These are phyloP conservation scores for Lytechinus variegatus DNA, from an alignment of 35 echinoderm and acorn worm genomes.

Conservation along the genomic window DNA sequence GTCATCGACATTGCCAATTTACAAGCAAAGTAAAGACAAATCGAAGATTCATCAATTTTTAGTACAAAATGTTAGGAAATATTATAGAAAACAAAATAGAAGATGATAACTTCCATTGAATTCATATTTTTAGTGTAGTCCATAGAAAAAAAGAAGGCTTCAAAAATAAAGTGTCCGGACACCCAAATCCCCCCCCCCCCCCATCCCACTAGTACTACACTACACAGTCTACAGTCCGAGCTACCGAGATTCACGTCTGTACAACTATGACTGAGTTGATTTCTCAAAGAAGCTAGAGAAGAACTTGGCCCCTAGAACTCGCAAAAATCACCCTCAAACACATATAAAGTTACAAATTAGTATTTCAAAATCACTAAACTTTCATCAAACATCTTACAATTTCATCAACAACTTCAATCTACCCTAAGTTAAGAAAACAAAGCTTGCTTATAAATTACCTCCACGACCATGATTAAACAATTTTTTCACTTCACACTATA, in stretches of 20 bases:
- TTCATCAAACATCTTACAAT: background rate
- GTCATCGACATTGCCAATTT: too few species aligned
- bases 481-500: background rate
- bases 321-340: background rate
- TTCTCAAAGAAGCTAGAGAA: background rate
- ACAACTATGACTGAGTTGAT: background rate
- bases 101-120: too few species aligned
- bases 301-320: background rate
- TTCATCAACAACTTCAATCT: background rate
- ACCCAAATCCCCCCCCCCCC: too few species aligned
- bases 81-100: too few species aligned
- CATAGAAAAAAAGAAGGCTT: too few species aligned
- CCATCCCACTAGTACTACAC: too few species aligned
- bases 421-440: background rate
- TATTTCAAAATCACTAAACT: background rate
- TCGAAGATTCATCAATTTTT: too few species aligned
- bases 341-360: background rate
- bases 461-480: background rate
- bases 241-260: background rate
- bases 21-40: too few species aligned
- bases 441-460: background rate
- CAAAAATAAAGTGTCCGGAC: too few species aligned
- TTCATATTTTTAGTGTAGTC: too few species aligned
- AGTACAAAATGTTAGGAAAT: too few species aligned
- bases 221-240: too few species aligned